phyloP scores from a whole-genome alignment of 2,888 invertebrate species.

The Epirrhoe tristata region DNA sequence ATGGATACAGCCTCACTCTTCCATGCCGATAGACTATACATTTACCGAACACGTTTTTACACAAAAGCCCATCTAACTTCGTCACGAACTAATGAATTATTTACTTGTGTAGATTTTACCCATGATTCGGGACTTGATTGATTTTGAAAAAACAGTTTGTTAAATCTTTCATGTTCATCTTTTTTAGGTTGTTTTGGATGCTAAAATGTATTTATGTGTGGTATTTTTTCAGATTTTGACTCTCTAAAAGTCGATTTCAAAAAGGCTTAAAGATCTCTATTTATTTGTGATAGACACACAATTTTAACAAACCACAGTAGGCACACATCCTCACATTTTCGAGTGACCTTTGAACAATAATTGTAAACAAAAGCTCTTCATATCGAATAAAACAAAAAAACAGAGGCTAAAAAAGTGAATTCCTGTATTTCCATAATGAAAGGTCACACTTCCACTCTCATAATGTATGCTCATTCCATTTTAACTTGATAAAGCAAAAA shows the following conservation, averaged over 20 bases:
- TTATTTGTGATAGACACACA: no score
- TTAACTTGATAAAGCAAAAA: slow-evolving; percentile 32
- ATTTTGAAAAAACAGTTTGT: neutral
- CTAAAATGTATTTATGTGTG: neutral
- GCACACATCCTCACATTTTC: no score
- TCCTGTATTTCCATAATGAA: neutral
- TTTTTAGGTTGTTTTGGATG: neutral
- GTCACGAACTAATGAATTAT: slow-evolving; percentile 72
- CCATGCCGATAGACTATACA: slow-evolving; percentile 64
- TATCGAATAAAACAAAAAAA: neutral
- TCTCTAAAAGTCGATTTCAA: no score
- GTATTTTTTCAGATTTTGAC: no score
- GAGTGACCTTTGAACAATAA: no score
- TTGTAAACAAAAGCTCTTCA: no score
- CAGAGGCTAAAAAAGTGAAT: neutral
- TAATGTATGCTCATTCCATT: slow-evolving; percentile 28
- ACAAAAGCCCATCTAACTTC: slow-evolving; percentile 56
- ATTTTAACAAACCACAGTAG: no score
- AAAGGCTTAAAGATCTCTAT: no score
- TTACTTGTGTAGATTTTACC: slow-evolving; percentile 54
- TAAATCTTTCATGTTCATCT: neutral
- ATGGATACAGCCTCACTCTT: slow-evolving; percentile 67
- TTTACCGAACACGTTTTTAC: slow-evolving; percentile 64
- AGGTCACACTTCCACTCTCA: slow-evolving; percentile 1
- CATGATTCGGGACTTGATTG: neutral